Conservation (phyloP, 2,113 vertebrate genomes). For the Alces alces region DNA sequence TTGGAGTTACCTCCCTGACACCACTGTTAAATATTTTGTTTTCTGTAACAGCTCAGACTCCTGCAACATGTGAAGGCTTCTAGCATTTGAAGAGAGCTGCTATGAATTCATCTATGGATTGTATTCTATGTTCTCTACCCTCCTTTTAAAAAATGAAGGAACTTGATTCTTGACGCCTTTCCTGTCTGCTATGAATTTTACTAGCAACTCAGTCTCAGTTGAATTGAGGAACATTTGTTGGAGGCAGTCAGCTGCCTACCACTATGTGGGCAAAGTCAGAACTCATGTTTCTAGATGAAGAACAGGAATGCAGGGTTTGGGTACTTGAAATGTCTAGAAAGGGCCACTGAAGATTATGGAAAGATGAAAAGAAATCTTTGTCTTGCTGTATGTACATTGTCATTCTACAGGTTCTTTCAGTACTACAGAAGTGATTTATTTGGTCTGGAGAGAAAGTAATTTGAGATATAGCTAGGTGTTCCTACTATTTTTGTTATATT, state of each 20-base stretch:
- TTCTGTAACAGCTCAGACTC: constrained; percentile 26
- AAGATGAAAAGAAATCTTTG: constrained; percentile 2
- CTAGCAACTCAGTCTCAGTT: not conserved
- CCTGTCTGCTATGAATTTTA: not conserved
- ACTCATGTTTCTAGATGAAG: not conserved
- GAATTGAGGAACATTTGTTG: not conserved
- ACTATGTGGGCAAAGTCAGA: not conserved
- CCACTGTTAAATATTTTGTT: constrained; percentile 15
- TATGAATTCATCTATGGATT: constrained; percentile 4
- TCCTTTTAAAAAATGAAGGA: constrained; percentile 5
- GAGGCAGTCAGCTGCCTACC: not conserved
- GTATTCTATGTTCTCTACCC: not conserved
- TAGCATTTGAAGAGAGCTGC: constrained; percentile 7
- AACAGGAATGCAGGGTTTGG: not conserved
- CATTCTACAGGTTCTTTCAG: not conserved
- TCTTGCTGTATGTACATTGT: not conserved
- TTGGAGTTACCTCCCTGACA: not conserved
- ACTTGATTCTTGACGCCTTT: not conserved
- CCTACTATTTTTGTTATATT: not conserved
- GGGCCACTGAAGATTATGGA: not conserved
- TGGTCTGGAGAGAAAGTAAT: not conserved
- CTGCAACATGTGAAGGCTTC: not conserved
- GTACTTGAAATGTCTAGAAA: not conserved
- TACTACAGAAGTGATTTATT: constrained; percentile 24
- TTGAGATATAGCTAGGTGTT: not conserved